phyloP scores from a whole-genome alignment of 1,140 invertebrate genomes.

The Lepidurus couesii region DNA sequence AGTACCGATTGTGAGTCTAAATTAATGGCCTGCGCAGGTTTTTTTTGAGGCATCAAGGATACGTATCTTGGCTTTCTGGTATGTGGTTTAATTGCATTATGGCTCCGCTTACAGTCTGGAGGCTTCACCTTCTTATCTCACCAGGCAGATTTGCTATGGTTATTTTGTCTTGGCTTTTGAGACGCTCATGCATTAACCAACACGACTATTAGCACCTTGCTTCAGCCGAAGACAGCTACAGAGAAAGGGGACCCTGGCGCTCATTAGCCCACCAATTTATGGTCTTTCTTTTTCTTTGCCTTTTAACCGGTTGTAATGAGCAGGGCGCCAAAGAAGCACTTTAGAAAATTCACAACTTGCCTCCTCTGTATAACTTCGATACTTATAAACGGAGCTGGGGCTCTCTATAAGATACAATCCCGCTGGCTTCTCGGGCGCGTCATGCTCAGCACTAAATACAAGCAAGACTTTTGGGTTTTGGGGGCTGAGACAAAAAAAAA shows the following conservation, averaged over 20 bases:
- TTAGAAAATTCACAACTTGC: conserved; percentile 2
- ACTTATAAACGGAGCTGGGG: background rate
- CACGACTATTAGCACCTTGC: conserved; percentile 9
- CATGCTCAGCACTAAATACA: background rate
- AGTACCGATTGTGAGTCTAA: no score
- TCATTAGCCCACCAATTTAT: conserved; percentile 18
- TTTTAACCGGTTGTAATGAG: conserved; percentile 15
- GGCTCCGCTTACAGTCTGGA: background rate
- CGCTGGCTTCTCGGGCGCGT: background rate
- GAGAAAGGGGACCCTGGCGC: background rate
- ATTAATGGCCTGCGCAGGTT: no score
- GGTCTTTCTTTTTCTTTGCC: background rate
- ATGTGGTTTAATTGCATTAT: conserved; percentile 4
- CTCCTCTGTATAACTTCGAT: background rate
- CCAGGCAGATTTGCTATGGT: background rate
- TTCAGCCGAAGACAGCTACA: background rate
- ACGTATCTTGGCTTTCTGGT: background rate
- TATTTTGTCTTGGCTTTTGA: background rate
- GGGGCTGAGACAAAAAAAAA: background rate
- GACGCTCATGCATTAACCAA: conserved; percentile 14
- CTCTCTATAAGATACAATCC: background rate
- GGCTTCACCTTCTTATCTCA: background rate
- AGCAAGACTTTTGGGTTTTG: background rate
- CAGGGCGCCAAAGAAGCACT: conserved; percentile 17
- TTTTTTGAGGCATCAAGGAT: no score